Conservation (phyloP, 2,113 vertebrate species). For the Cichladusa arquata region DNA sequence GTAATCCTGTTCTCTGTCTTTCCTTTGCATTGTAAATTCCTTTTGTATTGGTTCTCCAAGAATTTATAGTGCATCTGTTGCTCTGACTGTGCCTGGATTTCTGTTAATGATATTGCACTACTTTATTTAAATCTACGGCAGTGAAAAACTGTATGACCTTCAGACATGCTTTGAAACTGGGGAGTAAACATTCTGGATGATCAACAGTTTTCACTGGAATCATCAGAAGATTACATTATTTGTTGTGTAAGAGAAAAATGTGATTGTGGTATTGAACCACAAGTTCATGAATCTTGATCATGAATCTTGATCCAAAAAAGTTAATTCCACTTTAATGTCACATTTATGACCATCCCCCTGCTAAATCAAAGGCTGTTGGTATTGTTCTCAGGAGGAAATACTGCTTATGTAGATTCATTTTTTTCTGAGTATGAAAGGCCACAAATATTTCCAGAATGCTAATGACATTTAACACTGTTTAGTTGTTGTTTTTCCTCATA, state of each 20-base stretch:
- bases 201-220: background rate
- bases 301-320: background rate
- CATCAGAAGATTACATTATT: background rate
- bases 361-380: slow-evolving; percentile 12
- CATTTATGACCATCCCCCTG: background rate
- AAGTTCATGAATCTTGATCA: background rate
- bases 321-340: background rate
- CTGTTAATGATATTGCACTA: background rate
- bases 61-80: slow-evolving; percentile 8
- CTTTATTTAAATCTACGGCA: background rate
- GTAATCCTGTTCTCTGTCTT: background rate
- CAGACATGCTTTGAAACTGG: background rate
- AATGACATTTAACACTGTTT: background rate
- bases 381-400: background rate
- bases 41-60: background rate
- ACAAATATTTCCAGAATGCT: slow-evolving; percentile 38
- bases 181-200: background rate
- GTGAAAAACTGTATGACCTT: background rate
- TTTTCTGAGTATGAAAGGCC: background rate
- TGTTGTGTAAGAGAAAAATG: background rate
- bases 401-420: background rate
- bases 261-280: background rate
- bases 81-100: background rate
- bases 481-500: background rate
- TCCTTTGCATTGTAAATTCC: background rate